Percentiles rank a stretch among this genome's conserved stretches.
These are phyloP conservation scores for Proctacanthus coquilletti DNA, from an alignment of 1,140 invertebrate genomes.

Conservation along the genomic window DNA sequence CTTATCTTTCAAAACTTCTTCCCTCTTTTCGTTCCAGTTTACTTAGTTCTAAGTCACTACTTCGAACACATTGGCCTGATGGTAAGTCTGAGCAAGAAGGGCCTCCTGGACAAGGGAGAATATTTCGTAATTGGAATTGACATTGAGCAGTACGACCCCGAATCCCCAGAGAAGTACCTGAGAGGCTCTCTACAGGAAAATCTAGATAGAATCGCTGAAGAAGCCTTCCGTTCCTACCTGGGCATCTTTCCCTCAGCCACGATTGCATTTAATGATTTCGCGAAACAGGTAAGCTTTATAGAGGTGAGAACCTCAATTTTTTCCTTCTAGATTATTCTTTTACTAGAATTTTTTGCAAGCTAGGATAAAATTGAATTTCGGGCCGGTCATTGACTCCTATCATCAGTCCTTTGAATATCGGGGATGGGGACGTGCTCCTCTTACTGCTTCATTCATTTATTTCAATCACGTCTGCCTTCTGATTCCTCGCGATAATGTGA, in stretches of 20 bases:
- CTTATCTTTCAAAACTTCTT: not conserved
- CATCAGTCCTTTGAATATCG: too few species aligned
- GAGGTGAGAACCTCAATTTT: too few species aligned
- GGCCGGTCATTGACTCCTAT: too few species aligned
- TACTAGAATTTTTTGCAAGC: too few species aligned
- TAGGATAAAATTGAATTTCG: too few species aligned
- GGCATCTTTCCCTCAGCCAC: conserved; percentile 56
- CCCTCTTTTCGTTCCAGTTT: conserved; percentile 51
- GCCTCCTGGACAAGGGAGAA: conserved; percentile 65
- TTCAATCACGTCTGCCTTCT: too few species aligned
- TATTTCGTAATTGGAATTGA: conserved; percentile 69
- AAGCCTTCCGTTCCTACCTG: conserved; percentile 53
- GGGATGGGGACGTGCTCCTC: too few species aligned
- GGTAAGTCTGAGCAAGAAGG: conserved; percentile 63
- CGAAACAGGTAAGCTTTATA: conserved; percentile 35
- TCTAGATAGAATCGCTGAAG: conserved; percentile 23
- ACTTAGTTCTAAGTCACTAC: conserved; percentile 78
- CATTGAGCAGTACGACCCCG: conserved; percentile 66
- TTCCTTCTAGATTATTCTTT: too few species aligned
- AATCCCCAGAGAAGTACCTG: conserved; percentile 58
- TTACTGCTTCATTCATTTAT: too few species aligned
- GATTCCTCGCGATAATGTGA: too few species aligned
- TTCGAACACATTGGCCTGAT: conserved; percentile 74
- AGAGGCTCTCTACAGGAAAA: conserved; percentile 51
- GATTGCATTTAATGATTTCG: conserved; percentile 57